A percentile compares a stretch with the other conserved stretches of the same genome.
Conservation (phyloP, 2,888 invertebrate species). For the Cartodere bifasciata region DNA sequence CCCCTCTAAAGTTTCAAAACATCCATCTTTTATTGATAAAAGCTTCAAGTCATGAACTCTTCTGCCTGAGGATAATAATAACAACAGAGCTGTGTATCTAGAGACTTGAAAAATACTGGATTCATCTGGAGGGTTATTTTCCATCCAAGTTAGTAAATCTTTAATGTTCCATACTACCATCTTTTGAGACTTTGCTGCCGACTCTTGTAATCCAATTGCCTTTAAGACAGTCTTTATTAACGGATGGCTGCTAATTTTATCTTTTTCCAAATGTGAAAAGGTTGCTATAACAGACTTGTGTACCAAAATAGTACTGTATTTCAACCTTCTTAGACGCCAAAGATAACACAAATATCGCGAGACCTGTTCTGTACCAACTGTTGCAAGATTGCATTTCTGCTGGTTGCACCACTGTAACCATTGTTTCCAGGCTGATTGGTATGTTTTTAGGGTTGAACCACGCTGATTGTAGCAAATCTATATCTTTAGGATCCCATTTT, state of each 20-base stretch:
- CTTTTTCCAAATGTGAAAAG: not conserved
- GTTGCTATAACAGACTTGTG: slow-evolving; percentile 1
- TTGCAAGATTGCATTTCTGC: not conserved
- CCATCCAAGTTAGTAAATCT: not conserved
- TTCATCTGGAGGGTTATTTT: not conserved
- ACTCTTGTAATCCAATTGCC: not conserved
- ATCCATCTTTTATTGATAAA: not conserved
- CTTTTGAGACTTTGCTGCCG: not conserved
- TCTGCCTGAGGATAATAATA: not conserved
- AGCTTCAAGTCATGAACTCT: slow-evolving; percentile 3
- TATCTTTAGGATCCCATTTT: not conserved
- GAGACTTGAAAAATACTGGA: slow-evolving; percentile 1
- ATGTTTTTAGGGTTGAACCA: not conserved
- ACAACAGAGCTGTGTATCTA: too few relatives aligned
- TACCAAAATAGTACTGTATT: too few relatives aligned
- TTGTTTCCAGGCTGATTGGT: not conserved
- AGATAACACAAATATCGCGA: not conserved
- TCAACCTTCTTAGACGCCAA: too few relatives aligned
- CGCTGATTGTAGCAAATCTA: not conserved
- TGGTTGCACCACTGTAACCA: not conserved
- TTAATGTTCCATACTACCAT: not conserved
- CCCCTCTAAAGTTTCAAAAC: not conserved
- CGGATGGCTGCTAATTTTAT: not conserved
- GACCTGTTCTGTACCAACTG: not conserved
- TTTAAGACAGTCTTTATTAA: not conserved